Evolutionary conservation across 2,113 vertebrate genomes (phyloP).

Genomic region (Riparia riparia): DNA sequence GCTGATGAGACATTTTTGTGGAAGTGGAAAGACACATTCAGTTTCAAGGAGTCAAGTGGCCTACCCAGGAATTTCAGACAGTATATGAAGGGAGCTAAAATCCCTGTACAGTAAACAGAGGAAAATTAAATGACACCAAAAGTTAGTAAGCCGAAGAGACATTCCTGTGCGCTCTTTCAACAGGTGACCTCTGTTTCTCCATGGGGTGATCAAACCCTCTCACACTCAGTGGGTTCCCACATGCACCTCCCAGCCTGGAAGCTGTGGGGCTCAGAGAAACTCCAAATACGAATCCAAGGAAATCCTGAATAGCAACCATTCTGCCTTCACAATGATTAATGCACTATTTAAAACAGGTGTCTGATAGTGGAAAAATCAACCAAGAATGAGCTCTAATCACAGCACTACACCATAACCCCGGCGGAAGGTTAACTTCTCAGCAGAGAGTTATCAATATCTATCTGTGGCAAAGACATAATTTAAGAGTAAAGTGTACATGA

Average conservation of each 20-base stretch:
- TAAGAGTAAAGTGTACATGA: neutral
- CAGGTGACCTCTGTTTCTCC: neutral
- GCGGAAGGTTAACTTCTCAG: neutral
- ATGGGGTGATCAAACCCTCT: neutral
- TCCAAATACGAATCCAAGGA: neutral
- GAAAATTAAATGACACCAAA: neutral
- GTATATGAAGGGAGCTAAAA: neutral
- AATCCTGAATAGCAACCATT: neutral
- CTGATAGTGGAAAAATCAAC: neutral
- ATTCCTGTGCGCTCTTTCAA: neutral
- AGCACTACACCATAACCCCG: neutral
- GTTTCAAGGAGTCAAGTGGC: neutral
- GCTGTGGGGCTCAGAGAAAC: neutral
- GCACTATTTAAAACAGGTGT: neutral
- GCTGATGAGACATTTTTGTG: neutral
- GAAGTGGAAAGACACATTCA: neutral
- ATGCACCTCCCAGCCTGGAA: neutral
- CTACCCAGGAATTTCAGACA: neutral
- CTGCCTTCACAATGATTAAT: neutral
- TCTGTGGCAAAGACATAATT: neutral
- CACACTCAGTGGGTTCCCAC: neutral
- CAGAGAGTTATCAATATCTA: neutral
- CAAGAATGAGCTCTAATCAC: neutral
- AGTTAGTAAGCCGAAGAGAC: neutral
- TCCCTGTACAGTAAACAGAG: neutral